Evolutionary conservation across 2,797 vertebrate species (phyloP).

Genomic region (Acrossocheilus wenchowensis): DNA sequence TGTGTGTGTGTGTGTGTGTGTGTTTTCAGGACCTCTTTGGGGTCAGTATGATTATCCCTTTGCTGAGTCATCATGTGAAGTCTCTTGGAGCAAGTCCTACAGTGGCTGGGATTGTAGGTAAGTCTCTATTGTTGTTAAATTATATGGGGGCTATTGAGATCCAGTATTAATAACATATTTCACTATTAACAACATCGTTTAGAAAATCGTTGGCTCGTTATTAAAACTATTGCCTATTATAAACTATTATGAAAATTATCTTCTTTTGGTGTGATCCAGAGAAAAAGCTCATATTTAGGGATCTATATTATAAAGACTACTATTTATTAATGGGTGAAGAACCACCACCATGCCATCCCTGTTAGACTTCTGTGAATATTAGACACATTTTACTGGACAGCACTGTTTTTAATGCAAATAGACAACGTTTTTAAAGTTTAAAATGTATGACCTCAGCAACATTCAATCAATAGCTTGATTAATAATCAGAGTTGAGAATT

Average conservation of each 20-base stretch:
- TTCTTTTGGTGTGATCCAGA: background rate
- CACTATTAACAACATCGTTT: background rate
- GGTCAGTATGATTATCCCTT: slow-evolving; percentile 95
- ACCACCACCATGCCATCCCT: background rate
- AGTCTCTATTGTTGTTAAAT: slow-evolving; percentile 51
- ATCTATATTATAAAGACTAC: too few species aligned
- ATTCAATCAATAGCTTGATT: background rate
- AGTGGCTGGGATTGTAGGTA: slow-evolving; percentile 91
- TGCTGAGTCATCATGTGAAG: slow-evolving; percentile 92
- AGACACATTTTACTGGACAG: too few species aligned
- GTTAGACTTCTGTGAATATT: background rate
- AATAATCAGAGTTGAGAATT: background rate
- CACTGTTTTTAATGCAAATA: background rate
- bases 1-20: background rate
- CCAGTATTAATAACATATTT: background rate
- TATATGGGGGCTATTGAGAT: background rate
- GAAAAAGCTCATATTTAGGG: background rate
- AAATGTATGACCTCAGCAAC: background rate
- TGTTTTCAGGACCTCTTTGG: slow-evolving; percentile 90
- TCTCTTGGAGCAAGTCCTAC: slow-evolving; percentile 92
- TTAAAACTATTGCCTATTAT: background rate
- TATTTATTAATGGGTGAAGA: background rate
- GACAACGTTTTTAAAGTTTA: background rate
- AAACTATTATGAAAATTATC: background rate
- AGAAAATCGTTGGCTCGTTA: background rate